A percentile compares a stretch with the other conserved stretches of the same genome.
These are phyloP conservation scores for Hypsopygia costalis DNA, from an alignment of 2,888 invertebrate species.

Conservation along the genomic window DNA sequence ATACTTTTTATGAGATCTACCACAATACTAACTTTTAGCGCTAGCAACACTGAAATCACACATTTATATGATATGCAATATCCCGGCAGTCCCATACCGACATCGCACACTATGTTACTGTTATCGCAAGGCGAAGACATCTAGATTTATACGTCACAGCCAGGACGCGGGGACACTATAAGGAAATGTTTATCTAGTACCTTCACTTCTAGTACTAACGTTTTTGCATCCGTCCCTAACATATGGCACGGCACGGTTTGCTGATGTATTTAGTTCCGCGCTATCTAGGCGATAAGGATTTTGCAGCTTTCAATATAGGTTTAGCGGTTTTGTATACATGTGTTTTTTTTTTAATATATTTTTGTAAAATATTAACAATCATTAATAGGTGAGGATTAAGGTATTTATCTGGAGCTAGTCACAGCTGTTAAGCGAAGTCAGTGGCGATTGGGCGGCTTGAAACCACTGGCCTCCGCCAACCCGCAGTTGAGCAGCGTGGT, in stretches of 20 bases:
- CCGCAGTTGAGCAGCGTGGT: no score
- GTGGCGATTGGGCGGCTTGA: no score
- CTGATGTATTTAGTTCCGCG: constrained; percentile 3
- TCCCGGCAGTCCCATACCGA: constrained; percentile 36
- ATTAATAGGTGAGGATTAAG: no score
- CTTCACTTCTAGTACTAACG: constrained; percentile 31
- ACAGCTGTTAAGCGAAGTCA: no score
- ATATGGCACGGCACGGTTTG: constrained; percentile 11
- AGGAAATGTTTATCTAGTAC: constrained; percentile 65
- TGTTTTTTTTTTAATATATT: no score
- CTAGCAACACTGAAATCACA: constrained; percentile 28
- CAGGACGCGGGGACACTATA: constrained; percentile 45
- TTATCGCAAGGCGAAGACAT: constrained; percentile 54
- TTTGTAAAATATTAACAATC: no score
- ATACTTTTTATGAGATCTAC: no score
- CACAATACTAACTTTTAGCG: constrained; percentile 15
- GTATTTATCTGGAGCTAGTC: no score
- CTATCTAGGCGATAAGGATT: no score
- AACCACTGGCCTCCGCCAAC: no score
- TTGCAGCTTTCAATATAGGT: background rate
- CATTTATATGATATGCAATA: constrained; percentile 36
- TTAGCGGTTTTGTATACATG: no score
- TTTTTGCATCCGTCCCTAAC: constrained; percentile 24
- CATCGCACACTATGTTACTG: constrained; percentile 30
- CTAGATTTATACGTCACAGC: constrained; percentile 65